These are phyloP conservation scores for Cerceris ruficornis DNA, from an alignment of 2,888 invertebrate genomes.

Conservation along the genomic window DNA sequence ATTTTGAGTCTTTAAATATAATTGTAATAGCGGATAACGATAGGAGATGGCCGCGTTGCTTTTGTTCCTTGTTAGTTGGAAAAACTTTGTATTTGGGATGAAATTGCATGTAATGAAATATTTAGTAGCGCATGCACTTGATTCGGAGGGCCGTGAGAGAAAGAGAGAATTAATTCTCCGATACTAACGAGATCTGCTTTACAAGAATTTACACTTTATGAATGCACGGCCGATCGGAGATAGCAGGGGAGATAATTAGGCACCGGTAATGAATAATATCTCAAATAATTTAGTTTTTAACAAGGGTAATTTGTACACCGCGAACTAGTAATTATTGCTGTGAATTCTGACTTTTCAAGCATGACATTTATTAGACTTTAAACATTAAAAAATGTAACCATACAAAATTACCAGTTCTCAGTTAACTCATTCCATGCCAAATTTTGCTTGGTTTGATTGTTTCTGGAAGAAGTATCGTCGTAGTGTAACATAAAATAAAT, in stretches of 20 bases:
- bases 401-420: too few relatives aligned
- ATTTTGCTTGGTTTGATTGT: too few relatives aligned
- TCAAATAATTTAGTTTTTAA: slow-evolving; percentile 19
- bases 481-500: too few relatives aligned
- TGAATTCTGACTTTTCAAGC: too few relatives aligned
- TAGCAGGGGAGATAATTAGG: slow-evolving; percentile 41
- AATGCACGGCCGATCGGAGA: slow-evolving; percentile 51
- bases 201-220: slow-evolving; percentile 59
- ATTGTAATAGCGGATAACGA: background rate
- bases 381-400: too few relatives aligned
- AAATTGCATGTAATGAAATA: slow-evolving; percentile 62
- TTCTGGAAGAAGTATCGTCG: too few relatives aligned
- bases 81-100: slow-evolving; percentile 58
- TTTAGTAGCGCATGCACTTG: slow-evolving; percentile 57
- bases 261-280: slow-evolving; percentile 12
- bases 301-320: background rate
- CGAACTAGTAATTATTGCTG: too few relatives aligned
- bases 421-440: too few relatives aligned
- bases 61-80: slow-evolving; percentile 16
- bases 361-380: too few relatives aligned
- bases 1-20: background rate
- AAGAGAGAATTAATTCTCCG: slow-evolving; percentile 57
- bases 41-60: background rate
- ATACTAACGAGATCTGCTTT: slow-evolving; percentile 51
- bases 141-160: slow-evolving; percentile 56